phyloP scores from a whole-genome alignment of 2,888 invertebrate genomes.

The Zaprionus lineosus region DNA sequence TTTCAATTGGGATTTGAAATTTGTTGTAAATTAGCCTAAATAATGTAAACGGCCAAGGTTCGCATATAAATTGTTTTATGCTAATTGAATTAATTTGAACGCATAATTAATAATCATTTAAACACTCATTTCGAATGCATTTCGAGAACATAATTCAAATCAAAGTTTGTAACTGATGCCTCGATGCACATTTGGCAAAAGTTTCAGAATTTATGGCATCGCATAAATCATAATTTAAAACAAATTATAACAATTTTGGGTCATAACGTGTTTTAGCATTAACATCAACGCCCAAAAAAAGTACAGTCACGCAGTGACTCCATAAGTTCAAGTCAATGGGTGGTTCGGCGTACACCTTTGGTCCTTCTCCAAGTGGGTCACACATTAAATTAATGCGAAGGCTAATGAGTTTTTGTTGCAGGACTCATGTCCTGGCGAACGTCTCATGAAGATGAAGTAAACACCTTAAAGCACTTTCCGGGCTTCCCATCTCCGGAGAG shows the following conservation, averaged over 20 bases:
- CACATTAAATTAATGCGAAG: background rate
- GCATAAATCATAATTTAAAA: constrained; percentile 41
- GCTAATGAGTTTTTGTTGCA: background rate
- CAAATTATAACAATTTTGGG: constrained; percentile 12
- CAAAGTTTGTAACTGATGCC: constrained; percentile 10
- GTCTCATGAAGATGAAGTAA: no score
- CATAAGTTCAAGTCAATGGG: background rate
- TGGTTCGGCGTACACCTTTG: background rate
- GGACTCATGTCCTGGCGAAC: no score
- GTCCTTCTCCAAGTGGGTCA: background rate
- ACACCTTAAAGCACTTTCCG: no score
- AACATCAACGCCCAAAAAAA: background rate
- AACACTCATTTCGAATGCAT: constrained; percentile 17
- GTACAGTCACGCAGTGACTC: background rate
- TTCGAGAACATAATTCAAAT: constrained; percentile 19
- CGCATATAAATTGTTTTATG: constrained; percentile 31
- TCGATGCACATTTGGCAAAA: constrained; percentile 25
- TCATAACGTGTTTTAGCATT: background rate
- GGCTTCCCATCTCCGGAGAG: no score
- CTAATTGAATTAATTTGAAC: constrained; percentile 67
- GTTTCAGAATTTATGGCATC: constrained; percentile 29
- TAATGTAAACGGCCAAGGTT: constrained; percentile 38
- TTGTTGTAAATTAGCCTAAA: constrained; percentile 56
- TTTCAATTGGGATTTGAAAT: constrained; percentile 60
- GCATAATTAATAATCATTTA: constrained; percentile 61